phyloP scores from a whole-genome alignment of 1,140 invertebrate species.

The Pachyrhynchus sulphureomaculatus region DNA sequence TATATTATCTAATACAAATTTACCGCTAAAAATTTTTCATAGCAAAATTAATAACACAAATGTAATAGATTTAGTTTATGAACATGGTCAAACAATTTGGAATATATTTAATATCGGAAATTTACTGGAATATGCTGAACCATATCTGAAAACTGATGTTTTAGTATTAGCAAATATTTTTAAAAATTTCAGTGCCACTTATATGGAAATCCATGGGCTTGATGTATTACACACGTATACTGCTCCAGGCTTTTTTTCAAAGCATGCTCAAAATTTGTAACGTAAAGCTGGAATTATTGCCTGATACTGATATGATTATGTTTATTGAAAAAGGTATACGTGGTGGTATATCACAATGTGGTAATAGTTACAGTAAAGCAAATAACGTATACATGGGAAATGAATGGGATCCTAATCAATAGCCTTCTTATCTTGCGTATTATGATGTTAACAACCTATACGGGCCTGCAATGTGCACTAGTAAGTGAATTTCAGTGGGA shows the following conservation, averaged over 20 bases:
- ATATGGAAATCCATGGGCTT: slow-evolving; percentile 38
- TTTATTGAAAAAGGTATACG: slow-evolving; percentile 40
- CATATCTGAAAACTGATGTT: slow-evolving; percentile 52
- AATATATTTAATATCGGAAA: slow-evolving; percentile 47
- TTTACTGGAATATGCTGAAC: slow-evolving; percentile 50
- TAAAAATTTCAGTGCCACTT: slow-evolving; percentile 49
- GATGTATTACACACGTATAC: too few species aligned
- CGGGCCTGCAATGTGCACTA: slow-evolving; percentile 56
- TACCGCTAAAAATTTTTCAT: slow-evolving; percentile 38
- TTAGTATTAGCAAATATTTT: slow-evolving; percentile 51
- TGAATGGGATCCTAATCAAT: slow-evolving; percentile 19
- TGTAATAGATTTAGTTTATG: slow-evolving; percentile 45
- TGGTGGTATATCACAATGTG: slow-evolving; percentile 45
- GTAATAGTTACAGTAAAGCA: slow-evolving; percentile 42
- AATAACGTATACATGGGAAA: slow-evolving; percentile 36
- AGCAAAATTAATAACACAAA: slow-evolving; percentile 47
- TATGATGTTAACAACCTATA: slow-evolving; percentile 60
- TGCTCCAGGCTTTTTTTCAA: too few species aligned
- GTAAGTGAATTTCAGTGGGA: slow-evolving; percentile 52
- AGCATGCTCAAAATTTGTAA: too few species aligned
- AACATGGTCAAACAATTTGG: slow-evolving; percentile 50
- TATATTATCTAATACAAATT: not conserved
- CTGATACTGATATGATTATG: not conserved
- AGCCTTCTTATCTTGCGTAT: slow-evolving; percentile 45
- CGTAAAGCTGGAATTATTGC: slow-evolving; percentile 4